Conservation (phyloP, 2,888 invertebrate species). For the Hofmannophila pseudospretella region DNA sequence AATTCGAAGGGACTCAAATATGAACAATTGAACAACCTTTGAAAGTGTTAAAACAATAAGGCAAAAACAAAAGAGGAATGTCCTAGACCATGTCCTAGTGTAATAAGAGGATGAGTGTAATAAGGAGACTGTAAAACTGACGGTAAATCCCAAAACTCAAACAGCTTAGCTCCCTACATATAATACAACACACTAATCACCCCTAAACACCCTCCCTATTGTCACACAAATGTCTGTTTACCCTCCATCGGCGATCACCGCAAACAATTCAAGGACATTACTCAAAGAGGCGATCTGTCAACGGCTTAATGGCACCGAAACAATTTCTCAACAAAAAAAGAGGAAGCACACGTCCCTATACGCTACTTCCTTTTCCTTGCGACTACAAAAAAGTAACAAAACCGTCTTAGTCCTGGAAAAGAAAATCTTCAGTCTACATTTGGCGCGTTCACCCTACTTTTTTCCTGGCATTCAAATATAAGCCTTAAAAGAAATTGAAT, state of each 20-base stretch:
- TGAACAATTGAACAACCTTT: too few relatives aligned
- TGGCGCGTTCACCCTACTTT: slow-evolving; percentile 38
- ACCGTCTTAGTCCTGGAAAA: slow-evolving; percentile 34
- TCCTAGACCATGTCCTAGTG: too few relatives aligned
- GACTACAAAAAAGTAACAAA: slow-evolving; percentile 68
- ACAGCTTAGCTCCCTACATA: background rate
- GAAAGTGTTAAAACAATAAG: too few relatives aligned
- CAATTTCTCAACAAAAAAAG: slow-evolving; percentile 74
- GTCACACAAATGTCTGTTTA: slow-evolving; percentile 46
- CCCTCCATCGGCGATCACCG: slow-evolving; percentile 18
- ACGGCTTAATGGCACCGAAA: slow-evolving; percentile 75
- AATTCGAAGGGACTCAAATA: too few relatives aligned
- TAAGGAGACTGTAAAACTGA: too few relatives aligned
- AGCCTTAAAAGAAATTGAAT: rapidly evolving
- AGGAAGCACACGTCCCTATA: slow-evolving; percentile 72
- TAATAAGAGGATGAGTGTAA: too few relatives aligned
- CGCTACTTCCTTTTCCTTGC: slow-evolving; percentile 64
- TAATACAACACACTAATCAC: slow-evolving; percentile 29
- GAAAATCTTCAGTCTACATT: slow-evolving; percentile 59
- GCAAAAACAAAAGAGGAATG: too few relatives aligned
- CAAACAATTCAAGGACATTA: slow-evolving; percentile 65
- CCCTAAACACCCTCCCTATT: slow-evolving; percentile 32
- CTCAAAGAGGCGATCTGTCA: slow-evolving; percentile 72
- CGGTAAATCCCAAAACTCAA: slow-evolving; percentile 1
- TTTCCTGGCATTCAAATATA: slow-evolving; percentile 14